Conservation (phyloP, 2,797 vertebrate genomes). For the Jordanella pulchra region DNA sequence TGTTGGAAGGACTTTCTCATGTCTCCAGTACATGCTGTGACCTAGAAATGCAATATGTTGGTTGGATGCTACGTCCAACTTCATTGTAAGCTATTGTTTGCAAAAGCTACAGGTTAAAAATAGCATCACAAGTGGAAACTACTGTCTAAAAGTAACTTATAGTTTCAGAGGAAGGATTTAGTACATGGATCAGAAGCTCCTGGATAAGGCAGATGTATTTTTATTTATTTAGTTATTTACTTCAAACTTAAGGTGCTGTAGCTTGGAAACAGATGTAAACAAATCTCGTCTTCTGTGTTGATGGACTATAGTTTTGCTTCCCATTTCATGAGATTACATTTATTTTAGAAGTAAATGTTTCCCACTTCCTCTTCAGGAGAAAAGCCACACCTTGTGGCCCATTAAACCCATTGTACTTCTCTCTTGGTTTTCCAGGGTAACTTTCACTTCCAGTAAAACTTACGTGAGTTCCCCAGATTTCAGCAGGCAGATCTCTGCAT, state of each 20-base stretch:
- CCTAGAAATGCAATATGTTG: neutral
- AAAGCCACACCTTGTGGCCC: neutral
- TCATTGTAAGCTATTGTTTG: slow-evolving; percentile 2
- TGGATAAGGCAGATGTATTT: neutral
- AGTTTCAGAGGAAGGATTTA: neutral
- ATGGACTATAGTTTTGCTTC: slow-evolving; percentile 33
- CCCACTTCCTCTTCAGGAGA: slow-evolving; percentile 15
- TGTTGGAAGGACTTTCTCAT: neutral
- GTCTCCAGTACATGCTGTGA: neutral
- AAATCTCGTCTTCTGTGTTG: too few species aligned
- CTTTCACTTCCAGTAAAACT: slow-evolving; percentile 56
- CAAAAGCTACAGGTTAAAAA: slow-evolving; percentile 3
- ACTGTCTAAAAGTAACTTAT: neutral
- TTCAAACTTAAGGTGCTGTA: neutral
- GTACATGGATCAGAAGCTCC: neutral
- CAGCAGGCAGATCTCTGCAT: slow-evolving; percentile 91
- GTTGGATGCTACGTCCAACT: neutral
- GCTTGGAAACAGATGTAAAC: neutral
- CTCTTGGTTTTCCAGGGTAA: neutral
- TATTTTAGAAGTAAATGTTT: neutral
- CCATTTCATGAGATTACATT: neutral
- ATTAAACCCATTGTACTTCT: neutral
- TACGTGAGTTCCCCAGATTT: slow-evolving; percentile 94
- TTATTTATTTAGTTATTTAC: neutral
- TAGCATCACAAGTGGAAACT: neutral